Evolutionary conservation across 2,888 invertebrate genomes (phyloP), one percentile per base, ranked within the genome.

Genomic region (Neoitamus cyanurus): DNA sequence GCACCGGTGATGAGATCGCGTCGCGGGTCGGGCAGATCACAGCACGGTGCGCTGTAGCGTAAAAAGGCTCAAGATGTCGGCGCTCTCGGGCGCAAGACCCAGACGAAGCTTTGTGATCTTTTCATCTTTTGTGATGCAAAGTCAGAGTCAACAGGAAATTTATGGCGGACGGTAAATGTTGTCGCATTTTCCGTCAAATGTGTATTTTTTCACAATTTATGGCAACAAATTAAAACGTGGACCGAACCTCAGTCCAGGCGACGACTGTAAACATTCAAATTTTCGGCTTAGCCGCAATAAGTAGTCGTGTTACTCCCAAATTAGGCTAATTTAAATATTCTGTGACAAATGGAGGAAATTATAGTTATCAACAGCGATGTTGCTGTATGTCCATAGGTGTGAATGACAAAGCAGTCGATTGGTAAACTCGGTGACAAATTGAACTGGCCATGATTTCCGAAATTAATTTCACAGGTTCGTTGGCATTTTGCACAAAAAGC

Each of bases 131-230:
- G 77, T 77, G 15, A 77, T 77, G 77, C 77, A 42, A 77, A 77
- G 25, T 46, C 46, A n/a, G 28, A 77, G 46, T 46, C 46, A 42
- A 77, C 37, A 77, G 37, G 36, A 77, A 46, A 77, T 46, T 77
- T 77, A 46, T 46, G 37, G 77, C n/a, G 37, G 77, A 13, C 34
- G 25, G 37, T 77, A 30, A 77, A 77, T 77, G 77, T 77, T 77
- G 77, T 77, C 77, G 77, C 77, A 28, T 77, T 77, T 42, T 42
- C 77, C 77, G 77, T 77, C 77, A 77, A 77, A 42, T 77, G 42
- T 46, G 28, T 46, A 77, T 30, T 77, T 77, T 77, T 25, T 28
- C 34, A 37, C 25, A 77, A 77, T 77, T 77, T 77, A 77, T 77
- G 77, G 46, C 77, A 42, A 77, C 42, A 77, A 77, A 77, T 77